Percentiles rank a stretch among this genome's conserved stretches.
phyloP scores from a whole-genome alignment of 2,113 vertebrate genomes.

The Centropus bengalensis region DNA sequence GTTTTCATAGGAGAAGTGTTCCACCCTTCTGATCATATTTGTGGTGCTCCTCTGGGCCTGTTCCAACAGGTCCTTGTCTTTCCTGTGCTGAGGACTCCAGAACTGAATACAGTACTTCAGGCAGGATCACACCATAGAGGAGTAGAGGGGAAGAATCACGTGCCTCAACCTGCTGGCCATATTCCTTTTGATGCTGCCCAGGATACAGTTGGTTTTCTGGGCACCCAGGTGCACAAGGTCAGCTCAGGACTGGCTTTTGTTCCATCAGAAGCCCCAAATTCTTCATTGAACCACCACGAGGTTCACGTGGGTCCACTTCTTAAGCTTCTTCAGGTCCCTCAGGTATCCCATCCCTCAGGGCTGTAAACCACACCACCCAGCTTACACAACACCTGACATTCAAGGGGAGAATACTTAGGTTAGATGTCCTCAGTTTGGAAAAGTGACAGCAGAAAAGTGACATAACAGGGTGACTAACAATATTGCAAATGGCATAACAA shows the following conservation, averaged over 20 bases:
- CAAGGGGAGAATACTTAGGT: not conserved
- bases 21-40: not conserved
- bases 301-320: not conserved
- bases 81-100: not conserved
- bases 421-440: not conserved
- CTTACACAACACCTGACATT: not conserved
- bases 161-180: not conserved
- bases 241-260: accelerated
- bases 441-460: not conserved
- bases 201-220: not conserved
- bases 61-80: not conserved
- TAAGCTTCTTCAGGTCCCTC: not conserved
- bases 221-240: accelerated
- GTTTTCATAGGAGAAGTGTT: not conserved
- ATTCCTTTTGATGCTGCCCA: not conserved
- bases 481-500: not conserved
- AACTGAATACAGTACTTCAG: not conserved
- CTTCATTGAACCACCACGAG: not conserved
- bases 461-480: not conserved
- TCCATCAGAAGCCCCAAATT: not conserved
- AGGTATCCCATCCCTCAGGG: not conserved
- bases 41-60: accelerated
- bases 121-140: accelerated
- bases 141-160: not conserved
- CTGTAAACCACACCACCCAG: not conserved